These are phyloP conservation scores for Abrostola tripartita DNA, from an alignment of 2,888 invertebrate species.

Conservation along the genomic window DNA sequence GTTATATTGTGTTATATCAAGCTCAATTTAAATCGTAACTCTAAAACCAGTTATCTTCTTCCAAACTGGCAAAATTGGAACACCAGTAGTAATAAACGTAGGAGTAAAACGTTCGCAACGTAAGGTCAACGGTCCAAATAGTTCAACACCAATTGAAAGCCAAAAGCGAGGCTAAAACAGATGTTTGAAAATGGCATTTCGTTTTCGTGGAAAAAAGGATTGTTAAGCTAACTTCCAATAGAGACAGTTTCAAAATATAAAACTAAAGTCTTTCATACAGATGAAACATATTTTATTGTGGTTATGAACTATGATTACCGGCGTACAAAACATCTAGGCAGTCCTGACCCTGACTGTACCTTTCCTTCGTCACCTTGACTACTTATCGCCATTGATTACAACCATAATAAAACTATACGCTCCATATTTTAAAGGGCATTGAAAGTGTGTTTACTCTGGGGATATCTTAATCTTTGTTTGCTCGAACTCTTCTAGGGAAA, in stretches of 20 bases:
- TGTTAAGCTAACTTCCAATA: no score
- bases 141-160: slow-evolving; percentile 4
- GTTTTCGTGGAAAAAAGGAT: no score
- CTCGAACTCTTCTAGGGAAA: slow-evolving; percentile 52
- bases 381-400: slow-evolving; percentile 62
- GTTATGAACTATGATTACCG: no score
- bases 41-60: slow-evolving; percentile 26
- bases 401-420: slow-evolving; percentile 43
- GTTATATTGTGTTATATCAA: slow-evolving; percentile 6
- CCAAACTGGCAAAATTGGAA: slow-evolving; percentile 39
- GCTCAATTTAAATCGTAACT: slow-evolving; percentile 15
- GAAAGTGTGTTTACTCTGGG: slow-evolving; percentile 54
- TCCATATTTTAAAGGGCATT: slow-evolving; percentile 61
- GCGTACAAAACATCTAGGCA: not conserved
- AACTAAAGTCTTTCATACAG: no score
- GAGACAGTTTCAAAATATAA: no score
- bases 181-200: not conserved
- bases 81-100: slow-evolving; percentile 24
- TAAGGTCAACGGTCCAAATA: slow-evolving; percentile 43
- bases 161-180: slow-evolving; percentile 31
- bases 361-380: slow-evolving; percentile 64
- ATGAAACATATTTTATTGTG: no score
- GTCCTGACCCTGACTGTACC: slow-evolving; percentile 39
- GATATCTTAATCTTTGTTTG: slow-evolving; percentile 61
- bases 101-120: slow-evolving; percentile 40